phyloP scores from a whole-genome alignment of 1,140 invertebrate genomes.

The Drosophila subpulchrella region DNA sequence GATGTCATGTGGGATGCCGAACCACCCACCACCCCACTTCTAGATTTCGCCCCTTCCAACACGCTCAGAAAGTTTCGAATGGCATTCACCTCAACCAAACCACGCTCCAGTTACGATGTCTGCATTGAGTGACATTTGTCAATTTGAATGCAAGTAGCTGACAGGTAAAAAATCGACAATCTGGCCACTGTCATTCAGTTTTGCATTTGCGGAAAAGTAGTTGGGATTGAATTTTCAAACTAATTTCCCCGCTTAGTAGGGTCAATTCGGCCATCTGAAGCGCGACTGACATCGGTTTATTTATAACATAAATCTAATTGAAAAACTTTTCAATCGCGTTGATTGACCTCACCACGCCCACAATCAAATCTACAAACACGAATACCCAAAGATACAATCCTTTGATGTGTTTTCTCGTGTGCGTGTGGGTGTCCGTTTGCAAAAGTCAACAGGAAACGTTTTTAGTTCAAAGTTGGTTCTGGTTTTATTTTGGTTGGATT shows the following conservation, averaged over 20 bases:
- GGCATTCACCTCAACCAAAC: constrained; percentile 37
- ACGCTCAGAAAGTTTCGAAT: constrained; percentile 26
- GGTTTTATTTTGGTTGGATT: constrained; percentile 19
- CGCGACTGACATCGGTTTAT: constrained; percentile 1
- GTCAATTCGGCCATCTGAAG: constrained; percentile 1
- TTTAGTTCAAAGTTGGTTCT: constrained; percentile 14
- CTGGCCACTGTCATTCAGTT: constrained; percentile 14
- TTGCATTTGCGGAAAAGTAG: constrained; percentile 37
- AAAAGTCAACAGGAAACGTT: constrained; percentile 34
- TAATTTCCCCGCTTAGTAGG: constrained; percentile 9
- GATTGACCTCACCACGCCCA: constrained; percentile 1
- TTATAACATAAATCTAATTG: constrained; percentile 58
- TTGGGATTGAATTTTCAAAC: constrained; percentile 39
- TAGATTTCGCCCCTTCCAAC: neutral
- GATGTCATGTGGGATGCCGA: constrained; percentile 31
- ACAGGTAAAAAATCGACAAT: constrained; percentile 20
- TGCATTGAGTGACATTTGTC: constrained; percentile 60
- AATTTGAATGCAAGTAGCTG: constrained; percentile 50
- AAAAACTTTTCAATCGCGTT: constrained; percentile 42
- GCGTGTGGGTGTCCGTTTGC: neutral
- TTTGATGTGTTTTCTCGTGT: constrained; percentile 30
- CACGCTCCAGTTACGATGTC: constrained; percentile 32
- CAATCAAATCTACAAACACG: constrained; percentile 3
- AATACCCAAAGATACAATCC: constrained; percentile 11
- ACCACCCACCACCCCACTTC: neutral